Evolutionary conservation across 2,797 vertebrate species (phyloP).

Genomic region (Clarias fuscus): DNA sequence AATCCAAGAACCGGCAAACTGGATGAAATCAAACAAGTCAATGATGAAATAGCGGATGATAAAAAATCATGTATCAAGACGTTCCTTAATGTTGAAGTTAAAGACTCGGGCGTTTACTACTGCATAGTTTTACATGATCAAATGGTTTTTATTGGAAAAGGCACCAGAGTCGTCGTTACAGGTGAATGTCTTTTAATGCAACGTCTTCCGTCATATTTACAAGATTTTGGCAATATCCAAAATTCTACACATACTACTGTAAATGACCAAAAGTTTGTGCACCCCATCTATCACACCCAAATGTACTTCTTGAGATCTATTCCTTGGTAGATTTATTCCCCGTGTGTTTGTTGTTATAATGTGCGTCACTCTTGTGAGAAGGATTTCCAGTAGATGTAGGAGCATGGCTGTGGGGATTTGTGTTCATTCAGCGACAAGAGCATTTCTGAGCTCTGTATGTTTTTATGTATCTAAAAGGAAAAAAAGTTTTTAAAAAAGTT

Average conservation of each 20-base stretch:
- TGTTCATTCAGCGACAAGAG: neutral
- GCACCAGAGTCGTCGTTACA: slow-evolving; percentile 47
- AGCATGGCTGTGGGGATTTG: neutral
- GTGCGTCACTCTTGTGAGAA: neutral
- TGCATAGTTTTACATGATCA: neutral
- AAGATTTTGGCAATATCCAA: neutral
- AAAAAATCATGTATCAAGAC: slow-evolving; percentile 16
- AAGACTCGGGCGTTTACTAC: slow-evolving; percentile 50
- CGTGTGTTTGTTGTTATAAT: neutral
- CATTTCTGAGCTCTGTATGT: neutral
- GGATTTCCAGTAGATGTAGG: neutral
- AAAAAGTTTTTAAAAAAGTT: too few species aligned
- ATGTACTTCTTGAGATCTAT: neutral
- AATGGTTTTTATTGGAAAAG: slow-evolving; percentile 6
- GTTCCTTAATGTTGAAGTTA: neutral
- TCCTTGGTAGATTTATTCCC: neutral
- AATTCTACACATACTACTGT: neutral
- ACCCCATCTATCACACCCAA: neutral
- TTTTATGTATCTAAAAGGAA: too few species aligned
- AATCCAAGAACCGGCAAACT: slow-evolving; percentile 35
- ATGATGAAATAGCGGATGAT: accelerated
- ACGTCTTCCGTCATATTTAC: neutral
- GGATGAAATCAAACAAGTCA: accelerated
- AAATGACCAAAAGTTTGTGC: neutral
- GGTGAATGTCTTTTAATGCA: slow-evolving; percentile 29